These are phyloP conservation scores for Tinea semifulvella DNA, from an alignment of 2,888 invertebrate genomes.

Conservation along the genomic window DNA sequence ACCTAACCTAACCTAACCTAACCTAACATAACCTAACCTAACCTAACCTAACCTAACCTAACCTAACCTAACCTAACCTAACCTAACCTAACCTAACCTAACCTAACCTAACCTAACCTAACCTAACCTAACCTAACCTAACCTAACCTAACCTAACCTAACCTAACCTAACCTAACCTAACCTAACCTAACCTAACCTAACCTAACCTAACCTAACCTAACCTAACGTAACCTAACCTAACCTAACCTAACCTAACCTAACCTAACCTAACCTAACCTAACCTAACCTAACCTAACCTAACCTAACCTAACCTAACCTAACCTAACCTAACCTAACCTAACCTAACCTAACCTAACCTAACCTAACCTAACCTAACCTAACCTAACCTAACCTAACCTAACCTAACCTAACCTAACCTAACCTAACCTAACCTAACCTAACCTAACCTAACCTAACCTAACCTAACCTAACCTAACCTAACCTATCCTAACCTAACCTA, in stretches of 20 bases:
- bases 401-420: constrained; percentile 25
- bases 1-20: constrained; percentile 20
- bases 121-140: constrained; percentile 23
- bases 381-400: constrained; percentile 21
- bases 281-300: constrained; percentile 23
- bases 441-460: constrained; percentile 23
- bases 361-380: constrained; percentile 22
- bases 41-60: constrained; percentile 22
- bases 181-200: constrained; percentile 20
- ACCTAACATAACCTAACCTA: constrained; percentile 20
- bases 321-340: constrained; percentile 20
- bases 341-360: constrained; percentile 20
- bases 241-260: constrained; percentile 25
- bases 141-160: constrained; percentile 23
- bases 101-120: constrained; percentile 24
- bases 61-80: constrained; percentile 21
- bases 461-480: constrained; percentile 23
- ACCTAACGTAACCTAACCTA: constrained; percentile 21
- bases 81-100: constrained; percentile 25
- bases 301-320: constrained; percentile 23
- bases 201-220: constrained; percentile 22
- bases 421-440: constrained; percentile 24
- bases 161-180: constrained; percentile 20
- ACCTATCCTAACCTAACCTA: constrained; percentile 20
- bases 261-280: constrained; percentile 24